phyloP scores from a whole-genome alignment of 35 echinoderm and acorn worm species.

The Apostichopus californicus region DNA sequence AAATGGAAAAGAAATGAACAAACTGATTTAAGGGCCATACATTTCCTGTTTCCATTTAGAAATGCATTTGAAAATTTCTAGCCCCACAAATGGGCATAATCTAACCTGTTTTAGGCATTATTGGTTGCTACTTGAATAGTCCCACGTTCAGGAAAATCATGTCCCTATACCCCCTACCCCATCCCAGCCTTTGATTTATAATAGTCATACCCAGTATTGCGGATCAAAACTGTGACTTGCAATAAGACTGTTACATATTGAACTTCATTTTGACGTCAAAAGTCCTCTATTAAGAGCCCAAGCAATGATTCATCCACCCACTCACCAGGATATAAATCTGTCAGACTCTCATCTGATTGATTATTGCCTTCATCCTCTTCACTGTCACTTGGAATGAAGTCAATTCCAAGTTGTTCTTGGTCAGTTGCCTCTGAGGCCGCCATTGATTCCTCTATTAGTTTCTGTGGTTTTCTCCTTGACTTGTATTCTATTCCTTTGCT shows the following conservation, averaged over 20 bases:
- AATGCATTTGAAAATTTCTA: too few relatives aligned
- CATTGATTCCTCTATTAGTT: background rate
- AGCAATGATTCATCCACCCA: background rate
- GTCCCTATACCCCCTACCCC: too few relatives aligned
- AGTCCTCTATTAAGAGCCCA: background rate
- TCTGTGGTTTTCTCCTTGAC: slow-evolving; percentile 38
- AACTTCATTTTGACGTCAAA: background rate
- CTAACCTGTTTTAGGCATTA: too few relatives aligned
- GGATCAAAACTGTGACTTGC: background rate
- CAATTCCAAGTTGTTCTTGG: background rate
- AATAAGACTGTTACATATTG: background rate
- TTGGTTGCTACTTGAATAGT: too few relatives aligned
- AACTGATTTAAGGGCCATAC: too few relatives aligned
- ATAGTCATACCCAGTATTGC: too few relatives aligned
- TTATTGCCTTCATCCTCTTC: slow-evolving; percentile 11
- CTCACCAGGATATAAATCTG: slow-evolving; percentile 36
- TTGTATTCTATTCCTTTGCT: slow-evolving; percentile 22
- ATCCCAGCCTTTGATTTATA: too few relatives aligned
- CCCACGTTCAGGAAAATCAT: too few relatives aligned
- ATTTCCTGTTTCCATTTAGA: too few relatives aligned
- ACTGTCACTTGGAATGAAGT: slow-evolving; percentile 26
- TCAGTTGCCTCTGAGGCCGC: background rate
- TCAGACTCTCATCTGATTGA: background rate
- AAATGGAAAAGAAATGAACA: background rate
- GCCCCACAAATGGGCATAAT: too few relatives aligned